These are phyloP conservation scores for Sclerurus mexicanus DNA, from an alignment of 2,113 vertebrate genomes.

Conservation along the genomic window DNA sequence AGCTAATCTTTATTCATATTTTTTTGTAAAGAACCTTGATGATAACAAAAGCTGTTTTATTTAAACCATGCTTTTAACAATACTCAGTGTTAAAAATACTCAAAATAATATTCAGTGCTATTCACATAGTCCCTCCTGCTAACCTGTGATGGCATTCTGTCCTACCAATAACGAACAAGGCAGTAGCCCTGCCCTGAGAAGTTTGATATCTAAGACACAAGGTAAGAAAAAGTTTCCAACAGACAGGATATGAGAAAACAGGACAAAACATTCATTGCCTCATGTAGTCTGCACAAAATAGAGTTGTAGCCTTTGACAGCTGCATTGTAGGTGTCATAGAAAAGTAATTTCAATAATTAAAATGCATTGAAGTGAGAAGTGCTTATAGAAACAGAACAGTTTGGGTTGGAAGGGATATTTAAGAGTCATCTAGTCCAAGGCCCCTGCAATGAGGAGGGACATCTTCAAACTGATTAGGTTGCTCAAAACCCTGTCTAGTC, in stretches of 20 bases:
- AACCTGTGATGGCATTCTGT: neutral
- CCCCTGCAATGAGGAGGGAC: neutral
- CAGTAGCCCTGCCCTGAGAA: neutral
- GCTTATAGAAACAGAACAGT: neutral
- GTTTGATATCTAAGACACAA: neutral
- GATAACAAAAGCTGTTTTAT: neutral
- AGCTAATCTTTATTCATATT: neutral
- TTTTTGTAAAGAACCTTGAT: neutral
- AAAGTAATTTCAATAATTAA: neutral
- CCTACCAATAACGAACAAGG: neutral
- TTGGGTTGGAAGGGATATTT: neutral
- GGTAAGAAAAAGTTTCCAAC: neutral
- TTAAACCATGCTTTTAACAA: neutral
- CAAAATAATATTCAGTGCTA: neutral
- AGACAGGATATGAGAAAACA: neutral
- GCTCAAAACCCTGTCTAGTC: neutral
- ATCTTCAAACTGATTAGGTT: neutral
- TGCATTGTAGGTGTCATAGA: neutral
- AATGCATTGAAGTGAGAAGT: neutral
- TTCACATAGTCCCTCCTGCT: neutral
- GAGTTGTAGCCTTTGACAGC: neutral
- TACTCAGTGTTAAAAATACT: neutral
- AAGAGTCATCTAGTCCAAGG: neutral
- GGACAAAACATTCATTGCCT: neutral
- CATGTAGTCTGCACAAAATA: neutral